These are phyloP conservation scores for Uropetala carovei DNA, from an alignment of 2,888 invertebrate species.

Conservation along the genomic window DNA sequence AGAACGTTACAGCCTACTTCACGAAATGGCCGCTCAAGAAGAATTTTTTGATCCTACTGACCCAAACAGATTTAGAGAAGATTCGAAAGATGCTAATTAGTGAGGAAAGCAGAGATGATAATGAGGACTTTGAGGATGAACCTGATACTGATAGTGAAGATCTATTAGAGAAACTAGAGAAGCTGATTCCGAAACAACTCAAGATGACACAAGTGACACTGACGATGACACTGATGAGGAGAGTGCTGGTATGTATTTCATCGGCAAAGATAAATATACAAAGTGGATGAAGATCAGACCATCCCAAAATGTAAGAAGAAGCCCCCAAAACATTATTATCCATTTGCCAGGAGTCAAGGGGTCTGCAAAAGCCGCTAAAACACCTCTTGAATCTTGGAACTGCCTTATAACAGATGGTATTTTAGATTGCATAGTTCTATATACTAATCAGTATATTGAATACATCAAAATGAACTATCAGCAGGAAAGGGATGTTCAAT, in stretches of 20 bases:
- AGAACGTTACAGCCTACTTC: too few species aligned
- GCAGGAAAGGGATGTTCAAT: background rate
- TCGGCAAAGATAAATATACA: constrained; percentile 68
- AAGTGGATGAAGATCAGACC: constrained; percentile 68
- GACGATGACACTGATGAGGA: constrained; percentile 65
- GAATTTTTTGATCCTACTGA: background rate
- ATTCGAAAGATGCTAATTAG: background rate
- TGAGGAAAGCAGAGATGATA: background rate
- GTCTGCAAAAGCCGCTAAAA: constrained; percentile 67
- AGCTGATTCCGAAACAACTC: constrained; percentile 52
- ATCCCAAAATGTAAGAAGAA: constrained; percentile 69
- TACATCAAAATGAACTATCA: background rate
- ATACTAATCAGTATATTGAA: too few species aligned
- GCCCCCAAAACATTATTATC: constrained; percentile 68
- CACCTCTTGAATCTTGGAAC: background rate
- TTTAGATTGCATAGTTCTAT: too few species aligned
- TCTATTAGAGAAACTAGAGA: background rate
- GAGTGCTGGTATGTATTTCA: constrained; percentile 6
- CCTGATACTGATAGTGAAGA: constrained; percentile 67
- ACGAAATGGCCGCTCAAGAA: too few species aligned
- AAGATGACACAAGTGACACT: constrained; percentile 41
- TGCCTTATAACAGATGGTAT: too few species aligned
- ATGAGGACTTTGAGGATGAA: constrained; percentile 10
- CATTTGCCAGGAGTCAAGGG: constrained; percentile 69
- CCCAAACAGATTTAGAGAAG: background rate